A percentile compares a stretch with the other conserved stretches of the same genome.
Conservation (phyloP, 2,113 vertebrate genomes). For the human (Homo sapiens) region GRCh38 chrX:117964001-117964500, state of each 20-base stretch:
- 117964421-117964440: constrained; percentile 30
- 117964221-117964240: background rate
- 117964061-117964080: too few relatives aligned
- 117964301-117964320: background rate
- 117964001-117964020: too few relatives aligned
- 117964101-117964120: too few relatives aligned
- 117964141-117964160: too few relatives aligned
- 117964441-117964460: constrained; percentile 18
- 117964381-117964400: constrained; percentile 35
- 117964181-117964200: too few relatives aligned
- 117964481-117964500: background rate
- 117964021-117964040: too few relatives aligned
- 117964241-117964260: constrained; percentile 19
- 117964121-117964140: too few relatives aligned
- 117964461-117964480: constrained; percentile 29
- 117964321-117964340: constrained; percentile 16
- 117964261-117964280: background rate
- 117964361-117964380: constrained; percentile 22
- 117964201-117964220: constrained; percentile 31
- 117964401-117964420: constrained; percentile 26
- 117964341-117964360: constrained; percentile 1
- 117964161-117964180: too few relatives aligned
- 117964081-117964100: too few relatives aligned
- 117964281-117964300: constrained; percentile 35
- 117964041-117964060: too few relatives aligned